These are phyloP conservation scores for Allygus modestus DNA, from an alignment of 2,888 invertebrate species.

Conservation along the genomic window DNA sequence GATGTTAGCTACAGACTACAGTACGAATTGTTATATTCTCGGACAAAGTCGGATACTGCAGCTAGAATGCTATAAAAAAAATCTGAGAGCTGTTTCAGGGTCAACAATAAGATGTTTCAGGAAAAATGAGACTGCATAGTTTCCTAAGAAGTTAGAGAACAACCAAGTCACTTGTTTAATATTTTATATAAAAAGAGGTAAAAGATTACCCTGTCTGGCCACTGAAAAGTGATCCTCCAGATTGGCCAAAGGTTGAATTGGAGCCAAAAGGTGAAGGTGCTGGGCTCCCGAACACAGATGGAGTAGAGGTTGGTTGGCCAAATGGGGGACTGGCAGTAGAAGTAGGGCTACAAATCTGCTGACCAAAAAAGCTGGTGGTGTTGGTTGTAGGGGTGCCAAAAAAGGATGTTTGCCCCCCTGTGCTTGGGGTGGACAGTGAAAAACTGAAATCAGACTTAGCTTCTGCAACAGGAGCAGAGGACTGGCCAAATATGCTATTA, in stretches of 20 bases:
- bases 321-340: slow-evolving; percentile 63
- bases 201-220: slow-evolving; percentile 66
- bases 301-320: slow-evolving; percentile 65
- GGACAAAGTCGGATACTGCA: too few relatives aligned
- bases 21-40: too few relatives aligned
- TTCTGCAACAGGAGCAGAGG: slow-evolving; percentile 21
- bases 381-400: slow-evolving; percentile 59
- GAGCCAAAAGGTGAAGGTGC: slow-evolving; percentile 62
- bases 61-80: too few relatives aligned
- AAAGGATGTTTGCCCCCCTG: slow-evolving; percentile 31
- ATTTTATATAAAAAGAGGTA: too few relatives aligned
- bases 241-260: slow-evolving; percentile 59
- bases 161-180: too few relatives aligned
- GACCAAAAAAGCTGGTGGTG: slow-evolving; percentile 63
- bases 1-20: too few relatives aligned
- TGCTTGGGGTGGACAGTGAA: slow-evolving; percentile 34
- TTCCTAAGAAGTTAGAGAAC: too few relatives aligned
- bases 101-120: too few relatives aligned
- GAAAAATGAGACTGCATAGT: too few relatives aligned
- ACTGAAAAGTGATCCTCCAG: slow-evolving; percentile 68
- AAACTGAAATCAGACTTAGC: slow-evolving; percentile 25
- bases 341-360: slow-evolving; percentile 64
- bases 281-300: slow-evolving; percentile 71
- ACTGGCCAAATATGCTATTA: slow-evolving; percentile 21
- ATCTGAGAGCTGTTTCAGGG: too few relatives aligned